Evolutionary conservation across 2,113 vertebrate genomes (phyloP).

Genomic region (Trinectes maculatus): DNA sequence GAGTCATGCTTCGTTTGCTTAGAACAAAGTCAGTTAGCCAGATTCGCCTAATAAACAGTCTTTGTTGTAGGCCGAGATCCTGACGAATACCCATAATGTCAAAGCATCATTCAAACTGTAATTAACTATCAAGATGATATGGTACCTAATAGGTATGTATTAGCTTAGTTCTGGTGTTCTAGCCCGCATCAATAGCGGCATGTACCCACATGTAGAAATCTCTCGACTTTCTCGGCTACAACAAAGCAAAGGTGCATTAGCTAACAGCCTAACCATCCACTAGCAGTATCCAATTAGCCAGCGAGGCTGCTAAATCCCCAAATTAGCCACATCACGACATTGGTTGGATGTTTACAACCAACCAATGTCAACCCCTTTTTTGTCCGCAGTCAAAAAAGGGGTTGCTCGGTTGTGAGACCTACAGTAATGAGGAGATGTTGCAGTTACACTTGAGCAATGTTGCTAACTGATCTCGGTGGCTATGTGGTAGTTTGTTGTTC

Average conservation of each 20-base stretch:
- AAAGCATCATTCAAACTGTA: too few relatives aligned
- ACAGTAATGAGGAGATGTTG: too few relatives aligned
- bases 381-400: rapidly evolving
- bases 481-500: background rate
- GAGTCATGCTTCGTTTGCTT: too few relatives aligned
- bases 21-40: background rate
- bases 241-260: constrained; percentile 53
- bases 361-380: background rate
- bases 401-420: background rate
- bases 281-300: constrained; percentile 5
- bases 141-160: rapidly evolving
- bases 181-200: background rate
- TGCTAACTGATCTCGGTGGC: background rate
- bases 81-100: rapidly evolving
- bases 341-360: background rate
- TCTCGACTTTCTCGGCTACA: background rate
- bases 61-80: constrained; percentile 10
- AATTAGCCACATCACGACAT: constrained; percentile 21
- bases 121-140: too few relatives aligned
- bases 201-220: background rate
- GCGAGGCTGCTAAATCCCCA: constrained; percentile 13
- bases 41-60: background rate
- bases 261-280: constrained; percentile 33
- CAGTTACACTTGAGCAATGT: too few relatives aligned
- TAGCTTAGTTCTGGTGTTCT: too few relatives aligned